phyloP scores from a whole-genome alignment of 2,797 vertebrate genomes.

The Nyctibius grandis region DNA sequence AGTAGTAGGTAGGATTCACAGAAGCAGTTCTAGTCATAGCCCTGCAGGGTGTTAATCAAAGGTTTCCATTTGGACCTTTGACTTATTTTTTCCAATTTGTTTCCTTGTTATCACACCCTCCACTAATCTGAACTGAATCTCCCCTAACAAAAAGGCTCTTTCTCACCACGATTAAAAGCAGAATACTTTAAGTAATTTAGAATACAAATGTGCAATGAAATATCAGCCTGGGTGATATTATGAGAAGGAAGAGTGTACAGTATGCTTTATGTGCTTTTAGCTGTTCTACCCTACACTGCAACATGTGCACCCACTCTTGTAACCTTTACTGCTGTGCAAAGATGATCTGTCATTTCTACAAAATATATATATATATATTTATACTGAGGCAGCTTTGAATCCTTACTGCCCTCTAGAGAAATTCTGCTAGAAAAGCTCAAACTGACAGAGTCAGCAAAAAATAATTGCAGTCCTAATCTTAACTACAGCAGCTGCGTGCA shows the following conservation, averaged over 20 bases:
- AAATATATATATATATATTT: not conserved
- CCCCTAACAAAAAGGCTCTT: not conserved
- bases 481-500: not conserved
- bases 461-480: constrained; percentile 32
- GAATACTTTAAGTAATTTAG: not conserved
- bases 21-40: not conserved
- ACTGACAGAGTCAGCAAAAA: constrained; percentile 67
- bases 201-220: constrained; percentile 28
- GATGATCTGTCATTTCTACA: constrained; percentile 63
- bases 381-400: constrained; percentile 32
- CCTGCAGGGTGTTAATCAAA: not conserved
- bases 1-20: not conserved
- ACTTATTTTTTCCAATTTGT: not conserved
- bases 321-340: constrained; percentile 53
- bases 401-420: constrained; percentile 77
- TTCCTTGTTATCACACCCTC: not conserved
- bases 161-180: not conserved
- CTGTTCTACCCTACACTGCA: constrained; percentile 39
- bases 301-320: constrained; percentile 50
- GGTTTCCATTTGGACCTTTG: not conserved
- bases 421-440: constrained; percentile 63
- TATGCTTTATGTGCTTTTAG: constrained; percentile 51
- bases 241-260: not conserved
- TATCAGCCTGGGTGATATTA: constrained; percentile 29
- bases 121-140: not conserved